Evolutionary conservation across 92 coral and sea anemone species (phyloP), one percentile per base, ranked within the genome.

Genomic region (Heteractis magnifica): DNA sequence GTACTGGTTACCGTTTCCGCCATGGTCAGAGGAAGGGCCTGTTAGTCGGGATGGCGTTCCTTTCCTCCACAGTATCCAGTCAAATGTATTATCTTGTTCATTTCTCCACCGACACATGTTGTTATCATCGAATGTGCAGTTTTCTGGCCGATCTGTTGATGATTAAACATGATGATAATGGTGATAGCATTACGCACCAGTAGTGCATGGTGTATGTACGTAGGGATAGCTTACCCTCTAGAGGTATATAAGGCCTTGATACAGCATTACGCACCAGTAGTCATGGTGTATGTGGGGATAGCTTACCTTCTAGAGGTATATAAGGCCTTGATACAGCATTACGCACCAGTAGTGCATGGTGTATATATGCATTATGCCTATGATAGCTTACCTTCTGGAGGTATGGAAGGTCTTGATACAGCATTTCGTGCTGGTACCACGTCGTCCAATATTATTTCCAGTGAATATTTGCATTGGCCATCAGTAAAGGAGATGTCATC

Each of bases 91-190:
- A 4, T 83, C 86, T 41, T 10, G 78, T 10, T 86, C 80, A 73
- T 96, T 96, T 77, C 80, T 86, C 95, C 98, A 96, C 52, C 87
- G 89, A 68, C 99, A 96, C 70, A 93, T 86, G 23, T 91, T 90
- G 3, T 52, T 70, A 83, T 96, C 94, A 56, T 85, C 88, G 50
- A 85, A 85, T 41, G 81, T 85, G 65, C 88, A 85, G 78, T 78
- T 78, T 49, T 85, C 88, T 50, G 83, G 41, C 14, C 77, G 88
- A 78, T 85, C 88, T 85, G 70, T 18, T n/a, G 56, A n/a, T 0
- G 34, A 18, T 13, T 3, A 49, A 75, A 75, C 2, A 4, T 19
- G 8, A 12, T 74, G 8, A n/a, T n/a, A 5, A 65, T 14, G 19
- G 8, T 19, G 49, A 10, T 4, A 23, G 70, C 44, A 34, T 34